Percentiles rank a stretch among this genome's conserved stretches.
Evolutionary conservation across 2,888 invertebrate genomes (phyloP).

Genomic region (Drosophila bunnanda): DNA sequence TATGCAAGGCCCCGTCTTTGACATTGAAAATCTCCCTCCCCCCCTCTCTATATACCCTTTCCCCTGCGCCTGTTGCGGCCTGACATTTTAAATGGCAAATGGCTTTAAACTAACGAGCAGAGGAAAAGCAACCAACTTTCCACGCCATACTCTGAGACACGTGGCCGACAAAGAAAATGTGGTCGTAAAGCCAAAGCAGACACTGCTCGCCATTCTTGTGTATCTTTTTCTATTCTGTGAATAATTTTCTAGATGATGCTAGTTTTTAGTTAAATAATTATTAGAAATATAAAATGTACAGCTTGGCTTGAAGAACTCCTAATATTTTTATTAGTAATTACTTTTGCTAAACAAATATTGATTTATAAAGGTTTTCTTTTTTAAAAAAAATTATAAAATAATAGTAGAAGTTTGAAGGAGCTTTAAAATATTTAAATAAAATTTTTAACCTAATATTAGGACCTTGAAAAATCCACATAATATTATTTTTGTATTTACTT

Average conservation of each 20-base stretch:
- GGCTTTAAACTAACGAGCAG: slow-evolving; percentile 25
- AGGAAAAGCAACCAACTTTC: slow-evolving; percentile 22
- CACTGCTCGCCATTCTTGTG: slow-evolving; percentile 19
- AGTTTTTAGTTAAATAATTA: too few species aligned
- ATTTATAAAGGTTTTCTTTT: background rate
- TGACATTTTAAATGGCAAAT: slow-evolving; percentile 37
- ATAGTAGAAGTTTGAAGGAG: too few species aligned
- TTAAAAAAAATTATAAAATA: background rate
- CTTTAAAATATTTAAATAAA: background rate
- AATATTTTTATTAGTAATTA: background rate
- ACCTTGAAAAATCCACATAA: background rate
- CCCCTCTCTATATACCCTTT: background rate
- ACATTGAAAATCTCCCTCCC: background rate
- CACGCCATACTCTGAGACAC: slow-evolving; percentile 20
- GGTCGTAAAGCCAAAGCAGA: slow-evolving; percentile 1
- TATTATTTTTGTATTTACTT: background rate
- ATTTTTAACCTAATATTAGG: background rate
- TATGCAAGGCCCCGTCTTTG: slow-evolving; percentile 11
- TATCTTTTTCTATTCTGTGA: background rate
- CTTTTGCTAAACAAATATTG: too few species aligned
- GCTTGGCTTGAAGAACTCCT: background rate
- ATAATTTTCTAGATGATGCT: too few species aligned
- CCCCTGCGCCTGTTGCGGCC: slow-evolving; percentile 25
- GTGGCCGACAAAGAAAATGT: slow-evolving; percentile 13
- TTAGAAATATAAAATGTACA: too few species aligned